Evolutionary conservation across 2,888 invertebrate species (phyloP), one percentile per base, ranked within the genome.

Genomic region (Noctua pronuba): DNA sequence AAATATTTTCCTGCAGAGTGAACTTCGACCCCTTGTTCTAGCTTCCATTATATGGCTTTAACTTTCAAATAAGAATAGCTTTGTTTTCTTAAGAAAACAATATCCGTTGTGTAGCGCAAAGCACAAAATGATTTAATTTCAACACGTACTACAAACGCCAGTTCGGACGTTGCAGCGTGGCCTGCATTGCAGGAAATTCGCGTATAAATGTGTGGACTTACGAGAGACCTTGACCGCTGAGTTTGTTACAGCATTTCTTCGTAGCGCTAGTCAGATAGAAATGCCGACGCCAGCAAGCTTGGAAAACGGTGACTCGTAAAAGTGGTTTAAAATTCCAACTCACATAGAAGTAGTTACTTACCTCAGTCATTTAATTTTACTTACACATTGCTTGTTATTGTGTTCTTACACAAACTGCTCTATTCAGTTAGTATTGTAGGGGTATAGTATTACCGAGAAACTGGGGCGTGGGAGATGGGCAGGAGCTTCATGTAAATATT

Each of bases 171-270:
- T 77, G 28, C 60, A 67, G 35, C 49, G 28, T 10, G 66, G 11
- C 5, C 60, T 60, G 41, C 28, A 62, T 46, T 83, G 31, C 60
- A 77, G 66, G n/a, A 79, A 75, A 75, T 52, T 67, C 38, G 16
- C 52, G 35, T n/a, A 62, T 16, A 38, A 82, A 64, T 78, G n/a
- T 64, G 67, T n/a, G n/a, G 21, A 55, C 16, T 82, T 73, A 55
- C 41, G 65, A 52, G 58, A 11, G 52, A 64, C 82, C 82, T 78
- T 82, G 79, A 62, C 62, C 62, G 4, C 31, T 46, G n/a, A 62
- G 10, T 55, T 79, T 77, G 38, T 46, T n/a, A 55, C n/a, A 62
- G 44, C 44, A 78, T 65, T 64, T 67, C 52, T 67, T 67, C 18
- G 66, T 38, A 62, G 10, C 16, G 46, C 16, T 28, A 65, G 38